Evolutionary conservation across 2,113 vertebrate species (phyloP).

Genomic region (Istiophorus platypterus): DNA sequence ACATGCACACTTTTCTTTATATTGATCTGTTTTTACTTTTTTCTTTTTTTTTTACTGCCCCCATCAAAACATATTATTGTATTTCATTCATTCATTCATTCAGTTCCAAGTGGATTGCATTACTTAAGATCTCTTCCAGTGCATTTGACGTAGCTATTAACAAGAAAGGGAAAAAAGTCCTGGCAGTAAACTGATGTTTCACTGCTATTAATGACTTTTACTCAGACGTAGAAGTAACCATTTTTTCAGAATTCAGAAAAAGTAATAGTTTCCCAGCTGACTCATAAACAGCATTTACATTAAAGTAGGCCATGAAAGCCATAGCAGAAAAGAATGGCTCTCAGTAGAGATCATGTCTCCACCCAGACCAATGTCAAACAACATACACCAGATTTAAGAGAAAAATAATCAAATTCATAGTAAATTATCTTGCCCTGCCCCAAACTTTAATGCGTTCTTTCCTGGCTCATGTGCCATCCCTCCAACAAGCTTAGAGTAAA

Average conservation of each 20-base stretch:
- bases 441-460: too few relatives aligned
- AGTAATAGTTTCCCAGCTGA: slow-evolving; percentile 11
- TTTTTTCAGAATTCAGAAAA: background rate
- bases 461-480: too few relatives aligned
- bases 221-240: background rate
- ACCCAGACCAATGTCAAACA: too few relatives aligned
- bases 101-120: background rate
- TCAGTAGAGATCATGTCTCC: too few relatives aligned
- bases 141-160: background rate
- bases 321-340: background rate
- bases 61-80: background rate
- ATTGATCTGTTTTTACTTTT: background rate
- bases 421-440: too few relatives aligned
- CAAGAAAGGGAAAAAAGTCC: background rate
- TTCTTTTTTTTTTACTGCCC: too few relatives aligned
- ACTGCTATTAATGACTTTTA: background rate
- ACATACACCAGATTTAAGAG: too few relatives aligned
- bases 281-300: slow-evolving; percentile 1
- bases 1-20: background rate
- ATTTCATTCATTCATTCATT: background rate
- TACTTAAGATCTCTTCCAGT: background rate
- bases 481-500: too few relatives aligned
- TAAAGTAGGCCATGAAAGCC: background rate
- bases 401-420: too few relatives aligned
- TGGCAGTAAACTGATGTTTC: background rate